These are phyloP conservation scores for Hemicentrotus pulcherrimus DNA, from an alignment of 35 echinoderm and acorn worm genomes.

Conservation along the genomic window DNA sequence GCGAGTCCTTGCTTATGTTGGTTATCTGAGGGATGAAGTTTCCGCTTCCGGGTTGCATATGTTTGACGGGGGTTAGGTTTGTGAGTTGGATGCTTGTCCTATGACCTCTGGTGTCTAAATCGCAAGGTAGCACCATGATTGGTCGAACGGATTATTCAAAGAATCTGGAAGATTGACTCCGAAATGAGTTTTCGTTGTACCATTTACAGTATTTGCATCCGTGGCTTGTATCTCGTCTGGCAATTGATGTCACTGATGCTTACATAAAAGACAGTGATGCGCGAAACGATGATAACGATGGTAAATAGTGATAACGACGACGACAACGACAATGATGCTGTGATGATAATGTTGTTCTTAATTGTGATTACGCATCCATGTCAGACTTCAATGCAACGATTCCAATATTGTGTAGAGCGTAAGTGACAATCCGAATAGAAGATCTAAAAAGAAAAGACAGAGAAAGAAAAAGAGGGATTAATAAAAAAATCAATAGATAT, in stretches of 20 bases:
- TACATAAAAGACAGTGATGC: background rate
- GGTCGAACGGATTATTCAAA: background rate
- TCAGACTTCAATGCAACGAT: background rate
- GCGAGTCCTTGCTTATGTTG: background rate
- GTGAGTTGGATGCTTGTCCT: constrained; percentile 4
- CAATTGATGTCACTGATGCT: background rate
- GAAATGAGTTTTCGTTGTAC: background rate
- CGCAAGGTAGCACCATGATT: constrained; percentile 15
- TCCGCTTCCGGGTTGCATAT: background rate
- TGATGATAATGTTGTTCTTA: background rate
- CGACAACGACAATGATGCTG: background rate
- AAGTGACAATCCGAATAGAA: no score
- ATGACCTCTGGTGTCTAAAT: background rate
- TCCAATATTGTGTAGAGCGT: no score
- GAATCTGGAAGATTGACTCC: background rate
- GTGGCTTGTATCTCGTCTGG: background rate
- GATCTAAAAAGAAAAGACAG: no score
- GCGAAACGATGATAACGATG: background rate
- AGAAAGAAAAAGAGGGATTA: no score
- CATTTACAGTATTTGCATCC: background rate
- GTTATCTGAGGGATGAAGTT: background rate
- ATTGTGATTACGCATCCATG: background rate
- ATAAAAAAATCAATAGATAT: no score
- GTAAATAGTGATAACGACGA: background rate
- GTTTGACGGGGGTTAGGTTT: background rate